Conservation (phyloP, 2,888 invertebrate genomes). For the Lasioglossum leucozonium region DNA sequence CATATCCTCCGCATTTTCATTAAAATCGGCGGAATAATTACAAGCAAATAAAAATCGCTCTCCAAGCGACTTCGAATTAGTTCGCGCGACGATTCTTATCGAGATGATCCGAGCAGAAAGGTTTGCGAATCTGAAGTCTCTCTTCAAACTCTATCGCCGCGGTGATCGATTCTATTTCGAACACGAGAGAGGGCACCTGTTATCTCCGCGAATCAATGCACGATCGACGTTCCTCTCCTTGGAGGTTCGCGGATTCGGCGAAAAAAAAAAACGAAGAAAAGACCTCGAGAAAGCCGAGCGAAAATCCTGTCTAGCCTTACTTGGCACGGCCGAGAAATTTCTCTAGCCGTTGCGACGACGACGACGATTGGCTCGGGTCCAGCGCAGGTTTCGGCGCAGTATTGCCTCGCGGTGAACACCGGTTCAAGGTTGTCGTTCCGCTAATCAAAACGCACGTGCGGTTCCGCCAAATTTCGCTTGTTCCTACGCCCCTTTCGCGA, state of each 20-base stretch:
- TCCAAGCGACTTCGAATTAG: not conserved
- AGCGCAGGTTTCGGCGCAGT: slow-evolving; percentile 53
- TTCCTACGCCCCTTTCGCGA: not conserved
- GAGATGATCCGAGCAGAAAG: not conserved
- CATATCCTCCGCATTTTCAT: no score
- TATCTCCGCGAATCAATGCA: slow-evolving; percentile 12
- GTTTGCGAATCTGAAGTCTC: not conserved
- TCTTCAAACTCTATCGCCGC: not conserved
- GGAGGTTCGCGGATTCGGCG: slow-evolving; percentile 30
- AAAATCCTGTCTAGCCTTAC: slow-evolving; percentile 25
- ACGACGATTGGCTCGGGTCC: slow-evolving; percentile 64
- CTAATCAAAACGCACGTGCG: slow-evolving; percentile 35
- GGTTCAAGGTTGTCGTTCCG: slow-evolving; percentile 62
- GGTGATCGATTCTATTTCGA: not conserved
- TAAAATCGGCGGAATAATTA: no score
- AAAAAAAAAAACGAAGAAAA: not conserved
- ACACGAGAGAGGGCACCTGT: slow-evolving; percentile 9
- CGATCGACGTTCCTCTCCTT: slow-evolving; percentile 1
- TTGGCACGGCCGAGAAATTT: slow-evolving; percentile 56
- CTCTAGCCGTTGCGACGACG: slow-evolving; percentile 35
- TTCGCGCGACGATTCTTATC: not conserved
- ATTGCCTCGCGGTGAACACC: slow-evolving; percentile 28
- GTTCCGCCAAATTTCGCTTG: slow-evolving; percentile 27
- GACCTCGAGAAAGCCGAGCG: not conserved
- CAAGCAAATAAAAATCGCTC: not conserved